phyloP scores from a whole-genome alignment of 37 sponge, comb jelly and placozoan species.

The Theonella swinhoei region DNA sequence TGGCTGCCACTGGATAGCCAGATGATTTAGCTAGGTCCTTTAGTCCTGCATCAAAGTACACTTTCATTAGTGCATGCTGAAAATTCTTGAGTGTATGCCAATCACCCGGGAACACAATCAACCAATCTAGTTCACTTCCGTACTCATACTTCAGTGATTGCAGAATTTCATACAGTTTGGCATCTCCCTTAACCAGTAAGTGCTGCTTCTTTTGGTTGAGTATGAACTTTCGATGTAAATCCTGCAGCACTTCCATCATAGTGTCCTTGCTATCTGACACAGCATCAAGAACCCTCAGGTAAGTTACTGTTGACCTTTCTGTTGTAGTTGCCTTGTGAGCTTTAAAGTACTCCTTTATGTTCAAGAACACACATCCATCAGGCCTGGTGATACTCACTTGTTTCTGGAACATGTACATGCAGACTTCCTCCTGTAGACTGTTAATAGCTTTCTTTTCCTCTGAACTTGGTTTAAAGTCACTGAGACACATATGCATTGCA shows the following conservation, averaged over 20 bases:
- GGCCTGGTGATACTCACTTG: too few species aligned
- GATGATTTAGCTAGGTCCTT: too few species aligned
- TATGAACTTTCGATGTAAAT: neutral
- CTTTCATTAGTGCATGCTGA: conserved; percentile 17
- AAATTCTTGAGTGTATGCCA: conserved; percentile 38
- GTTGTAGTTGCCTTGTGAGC: conserved; percentile 6
- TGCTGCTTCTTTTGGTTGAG: neutral
- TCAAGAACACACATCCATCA: too few species aligned
- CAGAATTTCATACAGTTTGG: conserved; percentile 19
- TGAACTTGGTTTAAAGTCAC: too few species aligned
- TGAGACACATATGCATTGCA: too few species aligned
- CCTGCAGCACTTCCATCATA: conserved; percentile 9
- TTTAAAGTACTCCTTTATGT: conserved; percentile 14
- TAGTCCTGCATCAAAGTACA: conserved; percentile 27
- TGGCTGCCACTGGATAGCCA: neutral
- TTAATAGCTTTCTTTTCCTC: neutral
- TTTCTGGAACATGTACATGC: conserved; percentile 1
- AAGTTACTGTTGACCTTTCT: conserved; percentile 8
- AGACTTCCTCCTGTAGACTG: conserved; percentile 7
- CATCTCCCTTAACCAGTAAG: conserved; percentile 23
- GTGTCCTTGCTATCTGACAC: conserved; percentile 31
- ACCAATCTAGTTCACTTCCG: conserved; percentile 10
- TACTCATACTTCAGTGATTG: conserved; percentile 5
- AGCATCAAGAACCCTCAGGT: conserved; percentile 24
- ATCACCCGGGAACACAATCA: conserved; percentile 24